Conservation (phyloP, 2,113 vertebrate species). For the Thryonomys swinderianus region DNA sequence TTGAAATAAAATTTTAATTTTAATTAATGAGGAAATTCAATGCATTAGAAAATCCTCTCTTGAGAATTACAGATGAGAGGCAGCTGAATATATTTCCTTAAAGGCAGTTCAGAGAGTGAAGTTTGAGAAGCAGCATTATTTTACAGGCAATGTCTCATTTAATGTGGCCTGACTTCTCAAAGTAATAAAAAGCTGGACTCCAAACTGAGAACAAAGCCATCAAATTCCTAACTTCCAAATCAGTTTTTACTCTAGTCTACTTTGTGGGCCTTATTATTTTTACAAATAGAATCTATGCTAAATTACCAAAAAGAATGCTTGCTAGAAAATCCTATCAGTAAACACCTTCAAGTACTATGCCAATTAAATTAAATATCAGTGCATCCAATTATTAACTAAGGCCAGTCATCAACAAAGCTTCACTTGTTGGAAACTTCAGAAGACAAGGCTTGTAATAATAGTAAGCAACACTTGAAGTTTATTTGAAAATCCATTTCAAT, state of each 20-base stretch:
- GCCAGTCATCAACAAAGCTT: background rate
- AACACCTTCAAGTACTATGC: background rate
- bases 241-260: background rate
- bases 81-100: constrained; percentile 8
- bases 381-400: background rate
- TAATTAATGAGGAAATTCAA: constrained; percentile 38
- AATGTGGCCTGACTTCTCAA: background rate
- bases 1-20: constrained; percentile 31
- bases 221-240: background rate
- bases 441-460: background rate
- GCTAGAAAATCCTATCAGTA: background rate
- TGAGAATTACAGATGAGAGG: background rate
- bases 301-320: background rate
- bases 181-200: background rate
- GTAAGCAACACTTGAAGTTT: background rate
- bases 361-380: background rate
- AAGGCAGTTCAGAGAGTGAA: background rate
- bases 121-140: background rate
- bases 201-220: background rate
- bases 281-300: background rate
- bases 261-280: background rate
- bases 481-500: background rate
- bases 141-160: background rate
- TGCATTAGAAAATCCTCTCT: background rate
- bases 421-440: background rate